Evolutionary conservation across 2,113 vertebrate genomes (phyloP), one percentile per base, ranked within the genome.

Genomic region (Elachura formosa): DNA sequence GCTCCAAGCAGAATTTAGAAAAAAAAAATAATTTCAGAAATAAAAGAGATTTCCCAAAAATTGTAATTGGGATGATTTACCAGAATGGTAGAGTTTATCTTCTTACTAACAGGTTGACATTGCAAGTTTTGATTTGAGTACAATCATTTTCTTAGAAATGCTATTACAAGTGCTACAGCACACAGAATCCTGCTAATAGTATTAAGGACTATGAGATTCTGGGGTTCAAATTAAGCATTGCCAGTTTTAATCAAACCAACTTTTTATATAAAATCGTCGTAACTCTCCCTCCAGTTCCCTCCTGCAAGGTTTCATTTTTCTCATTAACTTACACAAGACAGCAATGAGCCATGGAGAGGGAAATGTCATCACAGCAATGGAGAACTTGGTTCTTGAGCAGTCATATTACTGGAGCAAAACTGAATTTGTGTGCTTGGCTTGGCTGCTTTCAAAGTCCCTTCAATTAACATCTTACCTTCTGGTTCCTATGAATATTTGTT

Each of bases 281-380:
- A 63, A 48, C 20, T 40, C 16, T 28, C 0, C 2, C 1, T 11
- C 9, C 13, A 24, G 6, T 22, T 66, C 7, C 14, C 6, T 29
- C 2, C 20, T 33, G 5, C 13, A 45, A 28, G 7, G 6, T 17
- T 89, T 14, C 8, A 45, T 87, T 87, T 84, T 94, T n/a, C 20
- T 85, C 33, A 25, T 58, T 64, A 51, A 49, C 28, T 52, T 62
- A 11, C 23, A 28, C 10, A 59, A 82, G 66, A n/a, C 33, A 58
- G 12, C 59, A 75, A 2, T 54, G 40, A 93, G 22, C 62, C 20
- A 14, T 21, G 25, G 67, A 14, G 62, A 69, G 23, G 28, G 38
- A 72, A n/a, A 54, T 72, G 28, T 46, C 34, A 9, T 67, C 67
- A 14, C 8, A 64, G 33, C 40, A 34, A 14, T 2, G 25, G 49